phyloP scores from a whole-genome alignment of 2,888 invertebrate species.

The Rotaria sp. region DNA sequence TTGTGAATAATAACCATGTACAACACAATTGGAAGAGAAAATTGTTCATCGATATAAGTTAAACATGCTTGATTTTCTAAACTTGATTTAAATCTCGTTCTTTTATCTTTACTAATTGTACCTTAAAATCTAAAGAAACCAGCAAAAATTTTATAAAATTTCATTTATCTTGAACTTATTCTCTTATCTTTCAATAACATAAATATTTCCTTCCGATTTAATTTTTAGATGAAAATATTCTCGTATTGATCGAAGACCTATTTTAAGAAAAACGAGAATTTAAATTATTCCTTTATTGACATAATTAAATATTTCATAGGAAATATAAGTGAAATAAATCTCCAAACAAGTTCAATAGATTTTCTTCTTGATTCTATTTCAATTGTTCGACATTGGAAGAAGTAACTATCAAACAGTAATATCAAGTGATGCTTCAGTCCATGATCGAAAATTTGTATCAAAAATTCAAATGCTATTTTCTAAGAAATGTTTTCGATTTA shows the following conservation, averaged over 20 bases:
- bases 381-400: constrained; percentile 53
- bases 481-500: constrained; percentile 60
- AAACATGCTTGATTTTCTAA: constrained; percentile 45
- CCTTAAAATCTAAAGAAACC: constrained; percentile 48
- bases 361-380: constrained; percentile 55
- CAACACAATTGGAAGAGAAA: constrained; percentile 48
- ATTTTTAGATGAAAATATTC: constrained; percentile 42
- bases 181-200: constrained; percentile 43
- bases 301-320: neutral
- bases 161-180: no score
- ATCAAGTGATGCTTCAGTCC: constrained; percentile 36
- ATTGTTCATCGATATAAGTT: constrained; percentile 43
- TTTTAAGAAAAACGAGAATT: constrained; percentile 28
- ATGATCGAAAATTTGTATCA: neutral
- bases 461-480: no score
- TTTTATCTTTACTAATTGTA: constrained; percentile 43
- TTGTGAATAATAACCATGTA: constrained; percentile 54
- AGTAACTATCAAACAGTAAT: constrained; percentile 48
- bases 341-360: constrained; percentile 48
- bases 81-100: constrained; percentile 42
- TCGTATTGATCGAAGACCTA: constrained; percentile 4
- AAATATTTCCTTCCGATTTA: constrained; percentile 44
- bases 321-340: constrained; percentile 28
- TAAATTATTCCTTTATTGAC: neutral
- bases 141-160: no score